phyloP scores from a whole-genome alignment of 2,888 invertebrate species.

The Melanotus villosus region DNA sequence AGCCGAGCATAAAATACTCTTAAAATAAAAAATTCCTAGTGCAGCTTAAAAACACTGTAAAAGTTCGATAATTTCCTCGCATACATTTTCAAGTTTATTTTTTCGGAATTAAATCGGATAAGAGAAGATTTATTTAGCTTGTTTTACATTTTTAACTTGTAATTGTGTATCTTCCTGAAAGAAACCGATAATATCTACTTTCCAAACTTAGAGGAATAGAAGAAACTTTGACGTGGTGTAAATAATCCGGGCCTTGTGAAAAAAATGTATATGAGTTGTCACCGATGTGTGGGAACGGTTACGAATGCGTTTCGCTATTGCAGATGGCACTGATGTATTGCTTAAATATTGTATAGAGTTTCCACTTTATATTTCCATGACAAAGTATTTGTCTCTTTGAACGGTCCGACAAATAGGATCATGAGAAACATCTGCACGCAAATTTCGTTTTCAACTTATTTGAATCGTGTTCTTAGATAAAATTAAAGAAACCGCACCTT shows the following conservation, averaged over 20 bases:
- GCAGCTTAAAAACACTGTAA: no score
- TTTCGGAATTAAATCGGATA: no score
- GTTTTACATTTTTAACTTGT: no score
- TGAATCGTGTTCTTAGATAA: not conserved
- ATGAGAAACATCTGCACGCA: not conserved
- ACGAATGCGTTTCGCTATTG: conserved; percentile 46
- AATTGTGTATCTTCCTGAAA: no score
- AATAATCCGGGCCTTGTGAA: not conserved
- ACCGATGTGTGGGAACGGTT: conserved; percentile 37
- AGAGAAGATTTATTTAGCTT: no score
- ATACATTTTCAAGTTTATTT: no score
- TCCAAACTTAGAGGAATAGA: no score
- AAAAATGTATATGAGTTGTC: conserved; percentile 37
- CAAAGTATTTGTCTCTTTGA: conserved; percentile 52
- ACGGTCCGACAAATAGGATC: not conserved
- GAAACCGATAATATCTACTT: no score
- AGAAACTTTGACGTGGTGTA: not conserved
- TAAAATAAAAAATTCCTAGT: no score
- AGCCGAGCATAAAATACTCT: no score
- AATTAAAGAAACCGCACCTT: no score
- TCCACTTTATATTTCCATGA: conserved; percentile 51
- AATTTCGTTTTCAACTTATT: not conserved
- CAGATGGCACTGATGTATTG: conserved; percentile 55
- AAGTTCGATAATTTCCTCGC: no score
- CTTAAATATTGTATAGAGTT: conserved; percentile 52